Base-by-base conservation (phyloP, 2,888 invertebrate species). In the Cremastobaeus sp. region DNA sequence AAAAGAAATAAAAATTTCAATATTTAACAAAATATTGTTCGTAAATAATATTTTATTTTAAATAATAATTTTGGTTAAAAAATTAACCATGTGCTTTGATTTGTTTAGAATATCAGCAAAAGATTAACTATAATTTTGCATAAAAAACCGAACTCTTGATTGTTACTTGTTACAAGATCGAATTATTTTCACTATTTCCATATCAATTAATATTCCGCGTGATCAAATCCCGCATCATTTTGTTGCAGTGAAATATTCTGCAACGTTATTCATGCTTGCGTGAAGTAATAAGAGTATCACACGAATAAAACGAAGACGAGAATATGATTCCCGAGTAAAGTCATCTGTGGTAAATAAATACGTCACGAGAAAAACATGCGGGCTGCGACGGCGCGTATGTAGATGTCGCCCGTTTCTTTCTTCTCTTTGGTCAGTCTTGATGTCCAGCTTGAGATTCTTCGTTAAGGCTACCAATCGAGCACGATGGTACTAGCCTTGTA, bases 401-500 rank as follows among this genome's bases (percentile, higher is more conserved):
- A 59, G 68, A 72, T 68, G 64, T 73, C 68, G 55, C 68, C 50
- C 21, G 35, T 73, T 57, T 68, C 73, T 62, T 73, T 68, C 45
- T 62, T 73, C 64, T 68, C 52, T 73, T 73, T 66, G 25, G 48
- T 41, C 55, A 62, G 41, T 30, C 62, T 39, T 54, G 55, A 54
- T 72, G 59, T 59, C 64, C 64, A 37, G 50, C 57, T 57, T 47
- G 60, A 73, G 54, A 54, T 62, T 50, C 62, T 68, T 66, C 73
- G 55, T 50, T 57, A 48, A 66, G 60, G 60, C 72, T 66, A 60
- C 65, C 60, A 72, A 72, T 72, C 66, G 66, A 54, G 66, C 54
- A 66, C 72, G 73, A 77, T 69, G 57, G 59, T 39, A 41, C 74
- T 73, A 74, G 74, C 71, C 76, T 78, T 78, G 73, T 76, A 78